These are phyloP conservation scores for Platichthys stellatus DNA, from an alignment of 2,113 vertebrate species.

Conservation along the genomic window DNA sequence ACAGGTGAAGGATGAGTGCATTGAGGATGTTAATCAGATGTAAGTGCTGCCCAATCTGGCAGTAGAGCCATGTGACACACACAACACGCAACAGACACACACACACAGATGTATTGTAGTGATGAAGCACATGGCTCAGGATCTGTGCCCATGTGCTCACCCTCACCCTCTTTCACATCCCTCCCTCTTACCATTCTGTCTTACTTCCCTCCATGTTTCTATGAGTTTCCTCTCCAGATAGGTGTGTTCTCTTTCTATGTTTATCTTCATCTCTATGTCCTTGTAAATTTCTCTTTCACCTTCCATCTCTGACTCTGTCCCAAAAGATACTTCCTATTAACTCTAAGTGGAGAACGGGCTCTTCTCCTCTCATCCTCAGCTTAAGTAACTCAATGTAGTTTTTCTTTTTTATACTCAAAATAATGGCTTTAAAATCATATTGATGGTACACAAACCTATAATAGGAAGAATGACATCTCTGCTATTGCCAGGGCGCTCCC, in stretches of 20 bases:
- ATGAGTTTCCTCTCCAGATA: not conserved
- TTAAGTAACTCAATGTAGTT: too few relatives aligned
- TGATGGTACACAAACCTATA: too few relatives aligned
- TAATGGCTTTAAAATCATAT: too few relatives aligned
- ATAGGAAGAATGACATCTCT: too few relatives aligned
- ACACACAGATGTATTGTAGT: not conserved
- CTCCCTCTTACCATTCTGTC: too few relatives aligned
- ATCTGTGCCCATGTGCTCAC: constrained; percentile 6
- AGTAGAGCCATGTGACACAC: not conserved
- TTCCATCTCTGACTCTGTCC: constrained; percentile 15
- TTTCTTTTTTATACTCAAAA: too few relatives aligned
- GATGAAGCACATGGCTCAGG: not conserved
- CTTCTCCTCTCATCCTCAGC: constrained; percentile 1
- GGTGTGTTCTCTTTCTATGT: not conserved
- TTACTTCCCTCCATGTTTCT: not conserved
- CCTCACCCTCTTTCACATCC: not conserved
- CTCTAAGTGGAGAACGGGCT: constrained; percentile 17
- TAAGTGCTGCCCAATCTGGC: constrained; percentile 23
- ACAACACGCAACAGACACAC: not conserved
- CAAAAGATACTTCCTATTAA: constrained; percentile 29
- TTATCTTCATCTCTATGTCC: not conserved
- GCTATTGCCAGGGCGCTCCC: too few relatives aligned
- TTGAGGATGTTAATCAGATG: constrained; percentile 41
- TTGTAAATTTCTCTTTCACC: constrained; percentile 1
- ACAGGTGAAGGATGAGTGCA: constrained; percentile 17